Evolutionary conservation across 2,888 invertebrate genomes (phyloP).

Genomic region (Zonitis immaculata): DNA sequence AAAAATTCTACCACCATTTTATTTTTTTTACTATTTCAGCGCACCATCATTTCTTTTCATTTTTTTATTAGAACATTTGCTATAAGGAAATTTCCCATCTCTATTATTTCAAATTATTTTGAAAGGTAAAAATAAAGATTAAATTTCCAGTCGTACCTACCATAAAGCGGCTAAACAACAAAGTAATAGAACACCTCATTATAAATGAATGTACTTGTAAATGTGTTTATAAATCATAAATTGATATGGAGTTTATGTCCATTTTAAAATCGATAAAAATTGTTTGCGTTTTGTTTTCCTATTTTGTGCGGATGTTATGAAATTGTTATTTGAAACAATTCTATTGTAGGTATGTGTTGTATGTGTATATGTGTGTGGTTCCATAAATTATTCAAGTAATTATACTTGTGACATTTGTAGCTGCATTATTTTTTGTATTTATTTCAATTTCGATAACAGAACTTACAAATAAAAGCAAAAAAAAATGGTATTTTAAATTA

Average conservation of each 20-base stretch:
- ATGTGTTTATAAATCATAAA: constrained; percentile 18
- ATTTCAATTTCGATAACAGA: too few species aligned
- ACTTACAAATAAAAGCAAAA: too few species aligned
- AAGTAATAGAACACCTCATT: constrained; percentile 17
- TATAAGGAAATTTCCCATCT: background rate
- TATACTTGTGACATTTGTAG: constrained; percentile 35
- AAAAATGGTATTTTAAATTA: too few species aligned
- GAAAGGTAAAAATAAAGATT: background rate
- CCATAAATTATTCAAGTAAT: constrained; percentile 36
- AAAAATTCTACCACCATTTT: background rate
- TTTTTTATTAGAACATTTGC: background rate
- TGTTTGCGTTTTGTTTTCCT: background rate
- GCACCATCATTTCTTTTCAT: background rate
- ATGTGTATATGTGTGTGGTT: constrained; percentile 31
- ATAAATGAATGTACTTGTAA: constrained; percentile 13
- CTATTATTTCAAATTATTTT: background rate
- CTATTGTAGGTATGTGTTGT: constrained; percentile 26
- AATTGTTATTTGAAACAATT: constrained; percentile 20
- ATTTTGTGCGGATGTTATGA: constrained; percentile 1
- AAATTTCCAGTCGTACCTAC: background rate
- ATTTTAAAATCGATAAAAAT: constrained; percentile 1
- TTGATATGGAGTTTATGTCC: constrained; percentile 11
- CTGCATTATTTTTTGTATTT: constrained; percentile 11
- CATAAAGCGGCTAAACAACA: background rate
- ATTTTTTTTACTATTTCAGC: background rate